A percentile compares a stretch with the other conserved stretches of the same genome.
These are phyloP conservation scores for Picus viridis DNA, from an alignment of 2,797 vertebrate species.

Conservation along the genomic window DNA sequence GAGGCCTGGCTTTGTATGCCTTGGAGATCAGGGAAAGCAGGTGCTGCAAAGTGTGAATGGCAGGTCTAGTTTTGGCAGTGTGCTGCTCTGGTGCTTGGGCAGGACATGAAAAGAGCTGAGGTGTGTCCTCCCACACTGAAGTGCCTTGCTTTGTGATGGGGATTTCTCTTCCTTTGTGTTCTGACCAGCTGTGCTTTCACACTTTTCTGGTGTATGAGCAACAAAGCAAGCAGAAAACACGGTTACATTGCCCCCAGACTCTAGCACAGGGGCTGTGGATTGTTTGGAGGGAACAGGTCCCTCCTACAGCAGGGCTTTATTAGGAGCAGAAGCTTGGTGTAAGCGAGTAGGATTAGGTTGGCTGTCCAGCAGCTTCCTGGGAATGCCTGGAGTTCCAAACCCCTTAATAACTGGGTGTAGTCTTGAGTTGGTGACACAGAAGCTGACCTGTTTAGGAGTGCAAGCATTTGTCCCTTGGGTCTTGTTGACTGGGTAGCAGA, in stretches of 20 bases:
- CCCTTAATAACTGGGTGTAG: background rate
- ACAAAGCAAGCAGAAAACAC: background rate
- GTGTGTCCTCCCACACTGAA: background rate
- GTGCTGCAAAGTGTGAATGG: background rate
- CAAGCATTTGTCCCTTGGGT: background rate
- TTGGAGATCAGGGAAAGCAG: background rate
- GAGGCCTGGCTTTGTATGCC: background rate
- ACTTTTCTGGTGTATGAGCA: background rate
- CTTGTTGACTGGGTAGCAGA: fast-evolving
- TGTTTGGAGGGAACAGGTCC: background rate
- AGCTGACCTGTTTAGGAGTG: fast-evolving
- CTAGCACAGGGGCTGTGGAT: background rate
- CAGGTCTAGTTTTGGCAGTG: fast-evolving
- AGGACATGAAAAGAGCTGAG: background rate
- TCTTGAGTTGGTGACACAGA: fast-evolving
- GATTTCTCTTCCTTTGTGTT: background rate
- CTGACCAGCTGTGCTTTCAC: background rate
- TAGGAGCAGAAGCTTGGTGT: background rate
- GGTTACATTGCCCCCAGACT: fast-evolving
- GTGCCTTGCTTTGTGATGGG: background rate
- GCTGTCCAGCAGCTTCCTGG: background rate
- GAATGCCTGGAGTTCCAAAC: background rate
- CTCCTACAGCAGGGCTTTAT: background rate
- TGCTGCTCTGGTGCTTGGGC: background rate
- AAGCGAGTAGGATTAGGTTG: background rate